Conservation (phyloP, 2,113 vertebrate genomes). For the Entelurus aequoreus region DNA sequence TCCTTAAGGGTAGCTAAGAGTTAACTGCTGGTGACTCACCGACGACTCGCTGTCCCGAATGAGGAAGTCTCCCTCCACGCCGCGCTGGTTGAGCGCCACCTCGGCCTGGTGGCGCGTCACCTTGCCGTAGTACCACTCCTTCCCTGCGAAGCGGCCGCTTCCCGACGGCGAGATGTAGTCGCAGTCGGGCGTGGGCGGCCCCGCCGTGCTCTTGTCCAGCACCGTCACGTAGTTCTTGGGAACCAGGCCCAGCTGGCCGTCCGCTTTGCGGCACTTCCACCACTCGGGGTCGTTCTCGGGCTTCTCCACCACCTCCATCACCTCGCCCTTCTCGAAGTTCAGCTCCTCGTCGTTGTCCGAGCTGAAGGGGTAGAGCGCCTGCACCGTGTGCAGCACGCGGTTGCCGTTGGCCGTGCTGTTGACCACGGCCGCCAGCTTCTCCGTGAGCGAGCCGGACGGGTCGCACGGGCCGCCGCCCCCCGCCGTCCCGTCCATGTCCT, state of each 20-base stretch:
- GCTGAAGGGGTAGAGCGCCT: slow-evolving; percentile 87
- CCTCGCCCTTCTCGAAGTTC: slow-evolving; percentile 85
- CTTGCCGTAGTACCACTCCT: slow-evolving; percentile 89
- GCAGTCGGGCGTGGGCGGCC: slow-evolving; percentile 81
- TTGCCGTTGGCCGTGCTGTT: slow-evolving; percentile 75
- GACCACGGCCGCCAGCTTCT: slow-evolving; percentile 81
- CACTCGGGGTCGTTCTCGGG: slow-evolving; percentile 90
- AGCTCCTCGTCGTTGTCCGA: slow-evolving; percentile 88
- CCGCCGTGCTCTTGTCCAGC: slow-evolving; percentile 70
- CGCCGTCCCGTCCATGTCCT: slow-evolving; percentile 79
- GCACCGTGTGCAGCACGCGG: slow-evolving; percentile 80
- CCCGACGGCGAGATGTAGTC: slow-evolving; percentile 84
- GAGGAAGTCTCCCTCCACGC: slow-evolving; percentile 85
- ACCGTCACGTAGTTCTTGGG: slow-evolving; percentile 89
- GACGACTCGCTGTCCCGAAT: slow-evolving; percentile 90
- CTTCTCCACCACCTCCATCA: slow-evolving; percentile 91
- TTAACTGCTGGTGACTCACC: slow-evolving; percentile 66
- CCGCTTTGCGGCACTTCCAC: slow-evolving; percentile 89
- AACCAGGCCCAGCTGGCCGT: slow-evolving; percentile 84
- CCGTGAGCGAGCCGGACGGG: slow-evolving; percentile 75
- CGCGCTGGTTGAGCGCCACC: slow-evolving; percentile 86
- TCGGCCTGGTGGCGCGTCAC: slow-evolving; percentile 89
- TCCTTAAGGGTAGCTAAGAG: too few relatives aligned
- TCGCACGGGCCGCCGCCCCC: slow-evolving; percentile 64
- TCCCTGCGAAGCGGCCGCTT: slow-evolving; percentile 82